These are phyloP conservation scores for Chloropsis cyanopogon DNA, from an alignment of 2,113 vertebrate genomes.

Conservation along the genomic window DNA sequence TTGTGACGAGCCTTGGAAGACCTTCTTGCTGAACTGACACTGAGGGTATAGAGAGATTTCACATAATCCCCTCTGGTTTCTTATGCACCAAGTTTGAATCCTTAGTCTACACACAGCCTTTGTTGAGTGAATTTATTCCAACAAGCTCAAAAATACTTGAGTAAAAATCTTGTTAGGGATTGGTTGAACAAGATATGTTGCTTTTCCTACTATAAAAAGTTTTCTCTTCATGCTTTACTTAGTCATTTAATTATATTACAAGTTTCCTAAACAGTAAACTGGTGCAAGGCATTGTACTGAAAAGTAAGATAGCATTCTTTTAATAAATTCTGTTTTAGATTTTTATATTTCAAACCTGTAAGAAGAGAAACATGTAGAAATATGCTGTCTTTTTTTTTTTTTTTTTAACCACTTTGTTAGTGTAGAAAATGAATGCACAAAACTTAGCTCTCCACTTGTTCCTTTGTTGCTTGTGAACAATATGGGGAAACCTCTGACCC, in stretches of 20 bases:
- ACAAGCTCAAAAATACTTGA: neutral
- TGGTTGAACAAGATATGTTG: neutral
- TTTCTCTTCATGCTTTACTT: neutral
- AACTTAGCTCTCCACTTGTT: neutral
- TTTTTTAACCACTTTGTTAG: neutral
- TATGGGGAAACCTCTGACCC: neutral
- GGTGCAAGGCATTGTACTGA: neutral
- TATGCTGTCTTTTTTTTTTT: neutral
- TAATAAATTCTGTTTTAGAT: neutral
- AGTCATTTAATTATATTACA: neutral
- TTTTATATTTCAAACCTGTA: neutral
- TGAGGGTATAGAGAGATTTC: neutral
- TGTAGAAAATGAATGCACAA: neutral
- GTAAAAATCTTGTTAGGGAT: neutral
- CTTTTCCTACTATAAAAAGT: neutral
- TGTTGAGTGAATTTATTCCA: neutral
- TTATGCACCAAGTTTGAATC: neutral
- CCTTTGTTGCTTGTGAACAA: neutral
- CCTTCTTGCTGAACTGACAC: neutral
- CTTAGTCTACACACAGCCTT: neutral
- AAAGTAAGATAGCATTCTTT: neutral
- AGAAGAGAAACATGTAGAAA: neutral
- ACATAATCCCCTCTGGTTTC: neutral
- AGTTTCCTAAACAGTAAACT: neutral
- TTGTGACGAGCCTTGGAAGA: neutral